These are phyloP conservation scores for Syngnathus rostellatus DNA, from an alignment of 2,797 vertebrate genomes.

Conservation along the genomic window DNA sequence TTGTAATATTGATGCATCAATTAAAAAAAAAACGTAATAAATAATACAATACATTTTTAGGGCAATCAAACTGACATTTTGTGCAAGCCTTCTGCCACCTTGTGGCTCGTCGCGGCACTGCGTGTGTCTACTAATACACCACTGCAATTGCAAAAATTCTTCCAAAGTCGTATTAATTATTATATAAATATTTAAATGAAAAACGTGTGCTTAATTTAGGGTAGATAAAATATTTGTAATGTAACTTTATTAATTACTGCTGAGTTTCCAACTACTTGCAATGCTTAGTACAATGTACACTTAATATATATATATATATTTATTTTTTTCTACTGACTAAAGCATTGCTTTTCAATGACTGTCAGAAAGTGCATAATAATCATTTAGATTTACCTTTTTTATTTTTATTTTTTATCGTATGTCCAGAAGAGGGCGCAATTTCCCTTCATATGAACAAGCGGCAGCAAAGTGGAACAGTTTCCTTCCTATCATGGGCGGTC, in stretches of 20 bases:
- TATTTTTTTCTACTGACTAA: too few relatives aligned
- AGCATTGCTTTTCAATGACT: too few relatives aligned
- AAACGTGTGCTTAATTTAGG: too few relatives aligned
- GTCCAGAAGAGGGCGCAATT: constrained; percentile 24
- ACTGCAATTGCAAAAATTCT: not conserved
- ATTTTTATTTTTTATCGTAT: not conserved
- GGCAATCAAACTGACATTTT: not conserved
- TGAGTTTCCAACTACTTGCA: too few relatives aligned
- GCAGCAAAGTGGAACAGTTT: not conserved
- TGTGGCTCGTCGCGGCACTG: not conserved
- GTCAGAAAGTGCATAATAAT: not conserved
- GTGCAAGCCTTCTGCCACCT: not conserved
- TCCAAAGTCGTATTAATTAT: too few relatives aligned
- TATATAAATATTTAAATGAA: too few relatives aligned
- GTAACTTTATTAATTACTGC: too few relatives aligned
- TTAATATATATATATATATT: too few relatives aligned
- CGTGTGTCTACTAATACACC: not conserved
- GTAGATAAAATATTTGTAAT: too few relatives aligned
- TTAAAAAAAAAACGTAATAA: too few relatives aligned
- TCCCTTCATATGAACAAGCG: not conserved
- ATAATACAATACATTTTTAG: not conserved
- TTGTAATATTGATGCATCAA: too few relatives aligned
- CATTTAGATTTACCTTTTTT: not conserved
- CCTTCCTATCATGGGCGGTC: constrained; percentile 18
- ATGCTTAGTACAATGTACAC: too few relatives aligned